Percentiles rank a stretch among this genome's conserved stretches.
Evolutionary conservation across 2,113 vertebrate species (phyloP).

Genomic region (Bos indicus): DNA sequence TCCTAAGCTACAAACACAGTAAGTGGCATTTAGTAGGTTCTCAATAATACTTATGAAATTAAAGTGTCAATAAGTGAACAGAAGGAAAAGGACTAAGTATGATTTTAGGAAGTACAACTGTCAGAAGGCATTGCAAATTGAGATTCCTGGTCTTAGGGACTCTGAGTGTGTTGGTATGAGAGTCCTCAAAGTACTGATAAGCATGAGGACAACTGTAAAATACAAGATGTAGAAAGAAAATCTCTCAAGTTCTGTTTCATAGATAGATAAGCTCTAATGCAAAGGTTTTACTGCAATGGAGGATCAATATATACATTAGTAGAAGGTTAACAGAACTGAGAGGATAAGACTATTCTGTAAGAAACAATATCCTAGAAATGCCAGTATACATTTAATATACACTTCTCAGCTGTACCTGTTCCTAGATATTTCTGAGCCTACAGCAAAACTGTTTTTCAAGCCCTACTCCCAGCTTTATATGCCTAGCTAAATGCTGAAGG

Average conservation of each 20-base stretch:
- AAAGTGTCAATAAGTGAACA: background rate
- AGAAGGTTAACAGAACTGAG: background rate
- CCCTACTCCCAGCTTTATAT: background rate
- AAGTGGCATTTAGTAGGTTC: background rate
- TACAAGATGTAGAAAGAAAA: background rate
- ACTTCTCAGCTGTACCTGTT: background rate
- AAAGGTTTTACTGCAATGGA: background rate
- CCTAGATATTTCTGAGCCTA: slow-evolving; percentile 2
- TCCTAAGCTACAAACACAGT: background rate
- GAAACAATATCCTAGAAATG: background rate
- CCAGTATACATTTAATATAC: background rate
- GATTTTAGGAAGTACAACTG: background rate
- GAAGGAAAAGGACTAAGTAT: background rate
- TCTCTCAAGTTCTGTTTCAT: background rate
- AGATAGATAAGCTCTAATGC: background rate
- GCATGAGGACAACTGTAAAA: background rate
- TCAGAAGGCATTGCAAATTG: background rate
- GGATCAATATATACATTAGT: background rate
- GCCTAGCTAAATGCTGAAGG: slow-evolving; percentile 32
- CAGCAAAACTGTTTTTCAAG: slow-evolving; percentile 11
- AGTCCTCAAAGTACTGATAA: background rate
- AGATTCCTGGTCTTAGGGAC: background rate
- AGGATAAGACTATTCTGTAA: background rate
- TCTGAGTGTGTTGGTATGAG: background rate
- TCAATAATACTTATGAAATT: background rate